Percentiles rank a stretch among this genome's conserved stretches.
phyloP scores from a whole-genome alignment of 2,113 vertebrate species.

The Paradoxurus hermaphroditus region DNA sequence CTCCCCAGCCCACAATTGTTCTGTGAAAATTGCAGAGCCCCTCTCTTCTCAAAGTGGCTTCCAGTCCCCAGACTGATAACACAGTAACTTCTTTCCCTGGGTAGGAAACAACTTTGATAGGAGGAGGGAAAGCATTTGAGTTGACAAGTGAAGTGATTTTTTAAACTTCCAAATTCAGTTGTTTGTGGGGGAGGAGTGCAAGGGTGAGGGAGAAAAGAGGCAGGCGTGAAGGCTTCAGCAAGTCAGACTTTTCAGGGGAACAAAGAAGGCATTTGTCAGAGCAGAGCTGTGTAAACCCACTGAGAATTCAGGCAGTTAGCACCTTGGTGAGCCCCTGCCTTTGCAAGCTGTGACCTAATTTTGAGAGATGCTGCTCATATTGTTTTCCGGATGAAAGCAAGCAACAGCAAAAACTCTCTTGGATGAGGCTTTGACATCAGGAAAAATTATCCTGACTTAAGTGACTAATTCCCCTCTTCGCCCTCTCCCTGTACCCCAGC shows the following conservation, averaged over 20 bases:
- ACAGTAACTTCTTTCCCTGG: not conserved
- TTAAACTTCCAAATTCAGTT: conserved; percentile 50
- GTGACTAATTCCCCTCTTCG: not conserved
- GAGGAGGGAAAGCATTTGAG: not conserved
- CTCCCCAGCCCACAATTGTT: not conserved
- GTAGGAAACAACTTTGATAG: not conserved
- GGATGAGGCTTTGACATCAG: conserved; percentile 55
- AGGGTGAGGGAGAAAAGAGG: conserved; percentile 7
- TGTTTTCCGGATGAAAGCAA: conserved; percentile 62
- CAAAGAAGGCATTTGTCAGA: conserved; percentile 73
- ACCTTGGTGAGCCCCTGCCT: conserved; percentile 66
- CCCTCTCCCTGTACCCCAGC: not conserved
- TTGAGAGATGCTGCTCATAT: conserved; percentile 23
- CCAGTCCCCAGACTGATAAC: not conserved
- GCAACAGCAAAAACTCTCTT: conserved; percentile 2
- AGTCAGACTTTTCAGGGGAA: conserved; percentile 66
- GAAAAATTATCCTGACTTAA: conserved; percentile 45
- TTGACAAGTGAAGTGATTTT: conserved; percentile 51
- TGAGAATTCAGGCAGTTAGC: not conserved
- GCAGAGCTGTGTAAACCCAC: not conserved
- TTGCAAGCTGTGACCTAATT: conserved; percentile 70
- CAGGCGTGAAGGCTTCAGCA: not conserved
- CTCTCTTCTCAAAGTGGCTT: conserved; percentile 4
- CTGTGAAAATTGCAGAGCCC: not conserved
- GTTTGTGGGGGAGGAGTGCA: not conserved